Base-by-base conservation (phyloP, 2,113 vertebrate genomes). In the Gila orcuttii region DNA sequence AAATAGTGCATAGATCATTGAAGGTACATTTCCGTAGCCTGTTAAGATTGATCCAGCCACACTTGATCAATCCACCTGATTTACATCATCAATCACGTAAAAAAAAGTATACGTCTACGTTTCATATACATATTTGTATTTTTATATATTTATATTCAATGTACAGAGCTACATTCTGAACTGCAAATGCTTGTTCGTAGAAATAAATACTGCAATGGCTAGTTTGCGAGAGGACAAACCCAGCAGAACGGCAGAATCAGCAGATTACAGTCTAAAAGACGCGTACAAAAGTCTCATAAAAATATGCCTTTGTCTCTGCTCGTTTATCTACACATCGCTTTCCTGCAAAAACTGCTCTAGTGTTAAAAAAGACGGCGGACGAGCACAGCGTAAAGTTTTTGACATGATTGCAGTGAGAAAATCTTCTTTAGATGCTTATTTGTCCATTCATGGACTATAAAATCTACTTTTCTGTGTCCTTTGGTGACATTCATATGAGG, bases 201-300 rank as follows among this genome's bases (percentile, higher is more conserved):
- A 97, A 99, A 99, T 99, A 99, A 99, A 99, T 99, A 99, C 96
- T 97, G 96, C 96, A 95, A 95, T 95, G 96, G 96, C 96, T 96
- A 96, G 95, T 95, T 90, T 93, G 95, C 93, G 93, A 95, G 93
- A 95, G 94, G 91, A 96, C 85, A 60, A 19, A 76, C 86, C 23
- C 66, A n/a, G 79, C 83, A 90, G 90, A 68, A 85, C 86, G 81
- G 71, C 47, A 15, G 47, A 2, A 3, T 15, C 47, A 50, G 86
- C 84, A 79, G 50, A 92, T 93, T 93, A 94, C 92, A 93, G 90
- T 95, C 93, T 93, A 94, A 93, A 91, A 93, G 92, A 95, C 93
- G 92, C 90, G 92, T 92, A 94, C 91, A 95, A 95, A 95, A 93
- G 93, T 93, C 25, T 94, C 91, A 95, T 95, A 96, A 96, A 96